Conservation (phyloP, 2,888 invertebrate genomes). For the Athalia rosae region DNA sequence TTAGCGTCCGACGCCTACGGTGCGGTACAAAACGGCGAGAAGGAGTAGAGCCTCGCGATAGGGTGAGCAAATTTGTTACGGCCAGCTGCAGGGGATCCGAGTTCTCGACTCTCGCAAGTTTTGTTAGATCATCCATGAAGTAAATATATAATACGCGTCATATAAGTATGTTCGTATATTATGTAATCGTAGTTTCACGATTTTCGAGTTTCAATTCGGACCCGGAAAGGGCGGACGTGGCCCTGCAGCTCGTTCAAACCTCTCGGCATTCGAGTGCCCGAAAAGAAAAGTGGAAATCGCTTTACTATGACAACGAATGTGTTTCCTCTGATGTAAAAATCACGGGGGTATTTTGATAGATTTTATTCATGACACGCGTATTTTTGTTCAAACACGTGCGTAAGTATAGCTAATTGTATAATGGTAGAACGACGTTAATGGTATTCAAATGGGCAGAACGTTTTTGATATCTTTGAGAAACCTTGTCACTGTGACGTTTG, state of each 20-base stretch:
- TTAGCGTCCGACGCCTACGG: slow-evolving; percentile 33
- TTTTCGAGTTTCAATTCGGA: no score
- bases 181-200: no score
- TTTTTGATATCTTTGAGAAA: no score
- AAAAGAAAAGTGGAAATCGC: slow-evolving; percentile 46
- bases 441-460: no score
- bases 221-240: slow-evolving; percentile 20
- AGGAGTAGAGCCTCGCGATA: slow-evolving; percentile 56
- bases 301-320: slow-evolving; percentile 40
- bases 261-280: slow-evolving; percentile 58
- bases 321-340: background rate
- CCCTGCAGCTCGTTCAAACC: slow-evolving; percentile 52
- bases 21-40: background rate
- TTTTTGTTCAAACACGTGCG: no score
- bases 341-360: background rate
- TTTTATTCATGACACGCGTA: slow-evolving; percentile 1
- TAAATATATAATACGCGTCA: no score
- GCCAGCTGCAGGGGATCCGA: slow-evolving; percentile 65
- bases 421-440: no score
- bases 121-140: slow-evolving; percentile 38
- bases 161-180: no score
- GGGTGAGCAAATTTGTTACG: slow-evolving; percentile 68
- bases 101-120: slow-evolving; percentile 28
- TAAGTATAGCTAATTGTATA: no score
- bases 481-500: no score